Percentiles rank a stretch among this genome's conserved stretches.
These are phyloP conservation scores for Alsophila aescularia DNA, from an alignment of 2,888 invertebrate genomes.

Conservation along the genomic window DNA sequence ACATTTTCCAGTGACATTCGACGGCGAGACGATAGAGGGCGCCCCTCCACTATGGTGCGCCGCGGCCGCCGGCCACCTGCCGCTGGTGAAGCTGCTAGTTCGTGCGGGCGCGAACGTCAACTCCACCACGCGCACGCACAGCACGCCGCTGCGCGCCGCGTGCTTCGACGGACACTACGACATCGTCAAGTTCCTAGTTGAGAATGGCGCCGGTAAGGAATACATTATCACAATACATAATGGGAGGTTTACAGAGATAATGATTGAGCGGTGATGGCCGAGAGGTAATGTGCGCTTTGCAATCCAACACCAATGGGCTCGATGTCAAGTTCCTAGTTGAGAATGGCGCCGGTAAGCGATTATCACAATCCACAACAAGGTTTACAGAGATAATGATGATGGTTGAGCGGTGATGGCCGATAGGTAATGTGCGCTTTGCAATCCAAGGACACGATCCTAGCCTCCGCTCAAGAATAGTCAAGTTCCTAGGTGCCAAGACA, in stretches of 20 bases:
- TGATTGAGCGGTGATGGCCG: too few relatives aligned
- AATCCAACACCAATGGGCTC: too few relatives aligned
- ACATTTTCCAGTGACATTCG: slow-evolving; percentile 92
- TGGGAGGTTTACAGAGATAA: too few relatives aligned
- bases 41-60: slow-evolving; percentile 99
- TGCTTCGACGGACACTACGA: slow-evolving; percentile 98
- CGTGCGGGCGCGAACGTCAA: slow-evolving; percentile 95
- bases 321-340: slow-evolving; percentile 96
- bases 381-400: too few relatives aligned
- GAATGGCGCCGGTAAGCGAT: slow-evolving; percentile 91
- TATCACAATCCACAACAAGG: too few relatives aligned
- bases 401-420: too few relatives aligned
- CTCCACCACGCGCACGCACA: slow-evolving; percentile 96
- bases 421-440: too few relatives aligned
- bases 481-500: slow-evolving; percentile 95
- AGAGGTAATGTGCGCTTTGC: too few relatives aligned
- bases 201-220: slow-evolving; percentile 91
- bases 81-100: slow-evolving; percentile 93
- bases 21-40: slow-evolving; percentile 98
- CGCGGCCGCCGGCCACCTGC: slow-evolving; percentile 96
- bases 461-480: too few relatives aligned
- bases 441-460: too few relatives aligned
- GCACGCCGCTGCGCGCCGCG: slow-evolving; percentile 96
- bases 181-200: slow-evolving; percentile 96
- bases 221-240: too few relatives aligned